These are phyloP conservation scores for Dissostichus mawsoni DNA, from an alignment of 2,113 vertebrate species.

Conservation along the genomic window DNA sequence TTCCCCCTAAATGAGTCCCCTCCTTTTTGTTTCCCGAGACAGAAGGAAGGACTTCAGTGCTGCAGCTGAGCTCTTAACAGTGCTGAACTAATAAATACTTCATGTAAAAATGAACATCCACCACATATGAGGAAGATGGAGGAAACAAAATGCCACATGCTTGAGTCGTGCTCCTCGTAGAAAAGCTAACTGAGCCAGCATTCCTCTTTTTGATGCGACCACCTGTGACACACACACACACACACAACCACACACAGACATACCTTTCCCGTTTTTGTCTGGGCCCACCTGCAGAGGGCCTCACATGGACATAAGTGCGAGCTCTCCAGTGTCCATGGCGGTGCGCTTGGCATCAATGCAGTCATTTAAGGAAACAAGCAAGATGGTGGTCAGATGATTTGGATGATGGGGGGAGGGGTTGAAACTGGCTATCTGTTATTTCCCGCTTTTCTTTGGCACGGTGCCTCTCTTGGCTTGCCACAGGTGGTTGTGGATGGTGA, in stretches of 20 bases:
- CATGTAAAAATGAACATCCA: slow-evolving; percentile 78
- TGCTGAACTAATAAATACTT: slow-evolving; percentile 88
- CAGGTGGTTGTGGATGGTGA: slow-evolving; percentile 96
- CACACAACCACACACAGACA: background rate
- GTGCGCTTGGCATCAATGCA: slow-evolving; percentile 36
- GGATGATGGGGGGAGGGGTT: background rate
- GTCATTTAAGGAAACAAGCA: slow-evolving; percentile 62
- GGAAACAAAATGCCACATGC: slow-evolving; percentile 78
- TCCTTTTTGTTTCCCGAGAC: slow-evolving; percentile 21
- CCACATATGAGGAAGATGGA: slow-evolving; percentile 35
- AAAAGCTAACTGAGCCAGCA: slow-evolving; percentile 54
- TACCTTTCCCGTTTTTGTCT: slow-evolving; percentile 20
- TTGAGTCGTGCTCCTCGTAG: slow-evolving; percentile 62
- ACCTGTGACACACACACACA: slow-evolving; percentile 8
- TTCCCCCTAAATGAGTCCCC: slow-evolving; percentile 4
- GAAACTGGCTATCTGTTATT: slow-evolving; percentile 62
- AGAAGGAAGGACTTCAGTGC: slow-evolving; percentile 38
- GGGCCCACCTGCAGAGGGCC: slow-evolving; percentile 22
- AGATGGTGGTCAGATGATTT: slow-evolving; percentile 40
- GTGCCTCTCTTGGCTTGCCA: slow-evolving; percentile 92
- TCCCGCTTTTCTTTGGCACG: slow-evolving; percentile 89
- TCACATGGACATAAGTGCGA: slow-evolving; percentile 3
- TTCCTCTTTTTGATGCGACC: slow-evolving; percentile 47
- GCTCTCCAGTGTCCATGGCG: slow-evolving; percentile 16
- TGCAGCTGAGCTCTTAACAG: slow-evolving; percentile 70